phyloP scores from a whole-genome alignment of 2,113 vertebrate genomes.

The Epinephelus lanceolatus region DNA sequence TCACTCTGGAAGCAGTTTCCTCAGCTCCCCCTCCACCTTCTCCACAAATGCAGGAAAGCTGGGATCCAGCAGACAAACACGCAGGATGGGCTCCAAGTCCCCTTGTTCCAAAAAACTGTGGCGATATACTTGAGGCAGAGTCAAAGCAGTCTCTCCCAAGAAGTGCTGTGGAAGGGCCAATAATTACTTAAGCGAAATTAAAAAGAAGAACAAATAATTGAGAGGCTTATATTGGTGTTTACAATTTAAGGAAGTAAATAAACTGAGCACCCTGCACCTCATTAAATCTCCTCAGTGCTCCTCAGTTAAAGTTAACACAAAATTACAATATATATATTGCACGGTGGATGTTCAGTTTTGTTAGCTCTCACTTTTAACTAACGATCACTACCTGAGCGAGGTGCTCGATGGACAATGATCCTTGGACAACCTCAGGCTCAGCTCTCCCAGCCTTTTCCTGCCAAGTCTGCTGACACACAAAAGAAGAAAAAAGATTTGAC shows the following conservation, averaged over 20 bases:
- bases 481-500: constrained; percentile 49
- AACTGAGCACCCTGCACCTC: background rate
- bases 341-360: background rate
- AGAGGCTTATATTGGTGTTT: background rate
- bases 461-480: constrained; percentile 51
- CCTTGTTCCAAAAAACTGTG: constrained; percentile 69
- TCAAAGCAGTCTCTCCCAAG: constrained; percentile 74
- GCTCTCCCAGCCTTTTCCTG: constrained; percentile 47
- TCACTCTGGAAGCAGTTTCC: constrained; percentile 84
- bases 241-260: background rate
- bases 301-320: background rate
- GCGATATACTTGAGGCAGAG: constrained; percentile 70
- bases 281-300: background rate
- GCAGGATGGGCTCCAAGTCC: constrained; percentile 87
- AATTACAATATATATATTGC: background rate
- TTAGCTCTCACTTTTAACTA: background rate
- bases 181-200: constrained; percentile 9
- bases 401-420: constrained; percentile 81
- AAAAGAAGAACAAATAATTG: background rate
- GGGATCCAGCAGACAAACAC: constrained; percentile 90
- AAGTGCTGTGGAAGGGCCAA: constrained; percentile 79
- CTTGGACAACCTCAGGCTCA: constrained; percentile 55
- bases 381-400: constrained; percentile 88
- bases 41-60: constrained; percentile 92
- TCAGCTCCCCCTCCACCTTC: constrained; percentile 90